phyloP scores from a whole-genome alignment of 2,113 vertebrate genomes.

The Eurypyga helias region DNA sequence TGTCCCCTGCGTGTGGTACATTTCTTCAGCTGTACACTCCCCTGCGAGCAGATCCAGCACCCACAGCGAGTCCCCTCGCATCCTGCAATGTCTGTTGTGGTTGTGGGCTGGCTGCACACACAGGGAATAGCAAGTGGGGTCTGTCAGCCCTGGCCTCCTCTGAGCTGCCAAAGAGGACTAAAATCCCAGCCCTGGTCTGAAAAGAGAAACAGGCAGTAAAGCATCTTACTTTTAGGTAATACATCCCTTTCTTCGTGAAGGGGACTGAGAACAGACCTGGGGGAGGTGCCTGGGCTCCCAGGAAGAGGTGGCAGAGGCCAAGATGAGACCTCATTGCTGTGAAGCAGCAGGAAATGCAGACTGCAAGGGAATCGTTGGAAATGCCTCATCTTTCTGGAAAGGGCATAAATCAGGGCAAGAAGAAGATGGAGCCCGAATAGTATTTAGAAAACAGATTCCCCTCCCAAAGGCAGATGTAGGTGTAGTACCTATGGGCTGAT shows the following conservation, averaged over 20 bases:
- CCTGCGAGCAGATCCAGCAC: background rate
- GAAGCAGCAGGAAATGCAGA: background rate
- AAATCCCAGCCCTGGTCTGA: background rate
- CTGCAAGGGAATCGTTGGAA: background rate
- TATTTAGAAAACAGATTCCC: background rate
- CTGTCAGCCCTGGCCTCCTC: background rate
- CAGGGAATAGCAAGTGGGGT: background rate
- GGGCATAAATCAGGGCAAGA: background rate
- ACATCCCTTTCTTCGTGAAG: background rate
- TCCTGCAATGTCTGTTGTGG: rapidly evolving
- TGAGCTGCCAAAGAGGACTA: background rate
- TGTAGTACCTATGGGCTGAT: background rate
- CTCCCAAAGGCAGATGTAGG: background rate
- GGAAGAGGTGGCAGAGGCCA: background rate
- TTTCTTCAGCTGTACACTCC: rapidly evolving
- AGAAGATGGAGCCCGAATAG: rapidly evolving
- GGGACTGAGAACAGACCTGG: background rate
- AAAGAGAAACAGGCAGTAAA: background rate
- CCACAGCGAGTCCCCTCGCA: rapidly evolving
- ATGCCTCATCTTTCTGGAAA: background rate
- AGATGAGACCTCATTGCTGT: background rate
- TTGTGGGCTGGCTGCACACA: rapidly evolving
- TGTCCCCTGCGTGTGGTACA: rapidly evolving
- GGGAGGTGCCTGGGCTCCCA: background rate
- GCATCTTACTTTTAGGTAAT: background rate